Percentiles rank a stretch among this genome's conserved stretches.
These are phyloP conservation scores for Dendronephthya gigantea DNA, from an alignment of 64 coral and sea anemone genomes.

Conservation along the genomic window DNA sequence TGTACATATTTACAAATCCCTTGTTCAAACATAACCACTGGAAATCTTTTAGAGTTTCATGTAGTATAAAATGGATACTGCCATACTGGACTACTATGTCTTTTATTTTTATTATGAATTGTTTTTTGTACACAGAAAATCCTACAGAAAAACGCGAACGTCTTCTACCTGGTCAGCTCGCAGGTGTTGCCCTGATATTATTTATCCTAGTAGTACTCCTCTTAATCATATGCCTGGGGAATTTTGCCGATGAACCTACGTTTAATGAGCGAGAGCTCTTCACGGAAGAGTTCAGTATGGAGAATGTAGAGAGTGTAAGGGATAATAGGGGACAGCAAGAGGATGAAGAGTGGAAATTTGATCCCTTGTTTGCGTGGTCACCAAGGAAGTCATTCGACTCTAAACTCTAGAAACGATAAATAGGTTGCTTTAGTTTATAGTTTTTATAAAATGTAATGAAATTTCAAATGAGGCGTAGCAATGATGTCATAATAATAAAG, in stretches of 20 bases:
- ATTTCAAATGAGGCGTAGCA: no score
- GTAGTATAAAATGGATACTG: no score
- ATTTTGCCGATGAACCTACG: background rate
- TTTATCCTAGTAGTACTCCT: background rate
- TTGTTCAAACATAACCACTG: no score
- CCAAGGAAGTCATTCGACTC: background rate
- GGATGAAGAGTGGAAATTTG: constrained; percentile 2
- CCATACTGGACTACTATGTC: no score
- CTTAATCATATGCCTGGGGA: background rate
- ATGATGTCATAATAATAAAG: no score
- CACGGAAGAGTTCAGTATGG: background rate
- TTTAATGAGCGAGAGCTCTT: background rate
- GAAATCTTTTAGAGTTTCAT: no score
- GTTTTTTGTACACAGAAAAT: background rate
- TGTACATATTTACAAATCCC: no score
- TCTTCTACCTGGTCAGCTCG: background rate
- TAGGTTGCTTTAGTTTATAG: no score
- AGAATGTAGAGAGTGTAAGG: background rate
- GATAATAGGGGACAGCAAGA: background rate
- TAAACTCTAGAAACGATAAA: no score
- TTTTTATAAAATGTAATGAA: no score
- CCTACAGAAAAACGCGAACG: background rate
- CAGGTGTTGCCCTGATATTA: background rate
- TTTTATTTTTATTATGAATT: no score
- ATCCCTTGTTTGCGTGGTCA: background rate